Conservation (phyloP, 2,797 vertebrate genomes). For the Myotis planiceps region DNA sequence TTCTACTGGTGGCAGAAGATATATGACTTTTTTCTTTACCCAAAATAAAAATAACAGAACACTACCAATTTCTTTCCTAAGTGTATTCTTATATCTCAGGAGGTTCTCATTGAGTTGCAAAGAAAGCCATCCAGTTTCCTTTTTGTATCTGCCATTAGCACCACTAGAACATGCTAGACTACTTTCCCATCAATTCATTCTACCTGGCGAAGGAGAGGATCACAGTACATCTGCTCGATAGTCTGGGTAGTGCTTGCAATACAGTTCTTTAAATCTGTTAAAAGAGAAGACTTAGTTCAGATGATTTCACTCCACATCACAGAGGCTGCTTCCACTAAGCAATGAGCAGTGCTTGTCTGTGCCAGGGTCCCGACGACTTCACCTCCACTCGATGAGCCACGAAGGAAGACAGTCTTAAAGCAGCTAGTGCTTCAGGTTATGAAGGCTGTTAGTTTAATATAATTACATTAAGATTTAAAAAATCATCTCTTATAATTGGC, state of each 20-base stretch:
- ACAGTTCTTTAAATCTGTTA: constrained; percentile 93
- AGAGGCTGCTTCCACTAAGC: not conserved
- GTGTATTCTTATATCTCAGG: not conserved
- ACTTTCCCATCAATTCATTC: constrained; percentile 30
- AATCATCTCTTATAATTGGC: not conserved
- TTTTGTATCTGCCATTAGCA: not conserved
- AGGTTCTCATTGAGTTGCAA: not conserved
- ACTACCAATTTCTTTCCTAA: not conserved
- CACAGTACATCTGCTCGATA: constrained; percentile 93
- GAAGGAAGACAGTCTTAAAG: not conserved
- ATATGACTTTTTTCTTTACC: not conserved
- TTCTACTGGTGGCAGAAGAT: not conserved
- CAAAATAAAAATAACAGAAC: not conserved
- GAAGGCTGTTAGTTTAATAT: not conserved
- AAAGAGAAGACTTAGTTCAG: constrained; percentile 17
- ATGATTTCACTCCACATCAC: not conserved
- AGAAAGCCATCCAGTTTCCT: constrained; percentile 1
- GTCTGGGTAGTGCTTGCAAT: constrained; percentile 89
- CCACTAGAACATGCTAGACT: not conserved
- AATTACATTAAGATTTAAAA: not conserved
- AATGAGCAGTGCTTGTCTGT: not conserved
- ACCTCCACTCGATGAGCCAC: not conserved
- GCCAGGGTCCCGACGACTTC: not conserved
- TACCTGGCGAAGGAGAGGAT: constrained; percentile 95
- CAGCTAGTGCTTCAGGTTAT: not conserved